A percentile compares a stretch with the other conserved stretches of the same genome.
These are phyloP conservation scores for Rhizoglyphus robini DNA, from an alignment of 1,140 invertebrate species.

Conservation along the genomic window DNA sequence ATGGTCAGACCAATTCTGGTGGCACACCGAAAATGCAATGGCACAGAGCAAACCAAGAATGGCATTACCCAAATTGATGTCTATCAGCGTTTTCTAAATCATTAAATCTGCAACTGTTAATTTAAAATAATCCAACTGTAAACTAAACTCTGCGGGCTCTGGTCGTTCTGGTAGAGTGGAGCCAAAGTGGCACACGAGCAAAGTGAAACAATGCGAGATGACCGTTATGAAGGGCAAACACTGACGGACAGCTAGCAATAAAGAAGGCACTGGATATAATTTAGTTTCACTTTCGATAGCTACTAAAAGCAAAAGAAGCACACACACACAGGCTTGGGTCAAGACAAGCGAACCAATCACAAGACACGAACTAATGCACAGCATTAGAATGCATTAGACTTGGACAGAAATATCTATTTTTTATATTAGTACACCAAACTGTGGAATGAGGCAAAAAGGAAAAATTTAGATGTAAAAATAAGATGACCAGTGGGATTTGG, in stretches of 20 bases:
- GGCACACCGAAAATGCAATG: too few relatives aligned
- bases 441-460: neutral
- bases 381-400: slow-evolving; percentile 8
- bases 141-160: neutral
- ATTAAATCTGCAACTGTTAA: slow-evolving; percentile 12
- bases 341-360: too few relatives aligned
- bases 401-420: neutral
- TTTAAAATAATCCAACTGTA: slow-evolving; percentile 14
- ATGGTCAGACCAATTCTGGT: too few relatives aligned
- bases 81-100: slow-evolving; percentile 8
- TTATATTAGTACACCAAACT: too few relatives aligned
- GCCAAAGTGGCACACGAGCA: neutral
- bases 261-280: too few relatives aligned
- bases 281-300: too few relatives aligned
- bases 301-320: neutral
- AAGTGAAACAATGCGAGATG: too few relatives aligned
- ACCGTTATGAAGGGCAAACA: neutral
- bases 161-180: neutral
- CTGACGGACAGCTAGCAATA: neutral
- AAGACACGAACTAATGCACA: slow-evolving; percentile 6
- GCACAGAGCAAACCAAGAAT: too few relatives aligned
- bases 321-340: neutral
- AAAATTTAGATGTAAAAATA: slow-evolving; percentile 13
- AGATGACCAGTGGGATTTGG: slow-evolving; percentile 12
- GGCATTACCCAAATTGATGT: slow-evolving; percentile 11